These are phyloP conservation scores for Oxygymnocypris stewartii DNA, from an alignment of 2,113 vertebrate genomes.

Conservation along the genomic window DNA sequence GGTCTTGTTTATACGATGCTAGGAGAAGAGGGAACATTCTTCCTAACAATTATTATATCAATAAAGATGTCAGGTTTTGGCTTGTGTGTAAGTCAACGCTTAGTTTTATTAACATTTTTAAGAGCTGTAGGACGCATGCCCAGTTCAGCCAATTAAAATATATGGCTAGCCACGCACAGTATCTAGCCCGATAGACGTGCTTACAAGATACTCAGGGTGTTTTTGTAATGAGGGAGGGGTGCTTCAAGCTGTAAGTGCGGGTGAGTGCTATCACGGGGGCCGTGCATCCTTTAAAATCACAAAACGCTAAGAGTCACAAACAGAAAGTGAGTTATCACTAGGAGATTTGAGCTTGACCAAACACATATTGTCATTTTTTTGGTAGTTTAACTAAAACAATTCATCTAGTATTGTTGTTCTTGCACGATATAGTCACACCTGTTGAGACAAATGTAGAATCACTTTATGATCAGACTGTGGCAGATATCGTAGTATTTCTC, in stretches of 20 bases:
- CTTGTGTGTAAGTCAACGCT: constrained; percentile 43
- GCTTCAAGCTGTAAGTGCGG: background rate
- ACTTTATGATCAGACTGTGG: background rate
- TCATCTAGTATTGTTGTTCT: background rate
- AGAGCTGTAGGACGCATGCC: constrained; percentile 49
- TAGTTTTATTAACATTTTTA: constrained; percentile 53
- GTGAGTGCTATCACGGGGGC: background rate
- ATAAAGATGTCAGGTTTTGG: constrained; percentile 52
- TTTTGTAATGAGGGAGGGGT: constrained; percentile 29
- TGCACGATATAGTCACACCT: constrained; percentile 1
- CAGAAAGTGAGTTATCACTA: background rate
- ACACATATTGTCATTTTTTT: background rate
- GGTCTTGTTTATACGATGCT: constrained; percentile 33
- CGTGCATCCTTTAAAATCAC: background rate
- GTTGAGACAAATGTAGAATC: background rate
- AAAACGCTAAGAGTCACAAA: background rate
- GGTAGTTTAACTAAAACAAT: too few species aligned
- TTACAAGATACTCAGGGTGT: background rate
- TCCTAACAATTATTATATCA: constrained; percentile 42
- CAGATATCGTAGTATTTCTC: constrained; percentile 2
- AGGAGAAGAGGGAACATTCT: constrained; percentile 5
- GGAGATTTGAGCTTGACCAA: background rate
- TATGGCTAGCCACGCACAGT: constrained; percentile 41
- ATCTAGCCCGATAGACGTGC: constrained; percentile 31
- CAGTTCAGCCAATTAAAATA: constrained; percentile 54